Base-by-base conservation (phyloP, 64 coral and sea anemone genomes). In the Pocillopora verrucosa region DNA sequence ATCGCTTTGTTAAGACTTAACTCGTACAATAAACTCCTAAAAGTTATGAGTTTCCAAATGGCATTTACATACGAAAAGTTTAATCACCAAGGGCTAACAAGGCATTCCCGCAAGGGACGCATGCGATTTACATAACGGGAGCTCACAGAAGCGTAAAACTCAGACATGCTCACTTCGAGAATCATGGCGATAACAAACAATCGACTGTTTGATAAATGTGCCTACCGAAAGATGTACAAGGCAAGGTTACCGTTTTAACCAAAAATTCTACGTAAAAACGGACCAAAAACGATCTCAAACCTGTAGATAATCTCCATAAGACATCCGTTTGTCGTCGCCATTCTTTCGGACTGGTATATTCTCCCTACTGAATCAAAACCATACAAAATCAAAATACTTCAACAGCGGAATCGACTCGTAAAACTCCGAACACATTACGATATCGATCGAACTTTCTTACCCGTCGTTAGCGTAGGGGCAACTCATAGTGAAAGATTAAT, bases 301-400 rank as follows among this genome's bases (percentile, higher is more conserved):
- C 80, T 91, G 67, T 11, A 91, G 80, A 65, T 91, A 91, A 7
- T 91, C 89, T 5, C 69, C 16, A 59, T 91, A 91, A 38, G 34
- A 76, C 12, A 91, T 72, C 34, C 19, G 80, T 34, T 77, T 75
- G 15, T 84, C 89, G 25, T 91, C 78, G 34, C 36, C 74, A 88
- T 58, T 13, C 61, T 36, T 35, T 20, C 15, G 11, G 4, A 17
- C 25, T 24, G 70, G 34, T 13, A 25, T 15, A 13, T 14, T 61
- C 30, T 35, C 34, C 19, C 76, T 56, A 16, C 51, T 58, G 24
- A 15, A 51, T 51, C 3, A 51, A 51, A 51, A 51, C 72, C 38
- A 59, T 61, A 58, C 22, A 11, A 41, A 82, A 0, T 57, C 17
- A 78, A 57, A 57, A 75, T 78, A 57, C 15, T 7, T 56, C 75